Conservation (phyloP, 2,797 vertebrate genomes). For the Tinamus major region DNA sequence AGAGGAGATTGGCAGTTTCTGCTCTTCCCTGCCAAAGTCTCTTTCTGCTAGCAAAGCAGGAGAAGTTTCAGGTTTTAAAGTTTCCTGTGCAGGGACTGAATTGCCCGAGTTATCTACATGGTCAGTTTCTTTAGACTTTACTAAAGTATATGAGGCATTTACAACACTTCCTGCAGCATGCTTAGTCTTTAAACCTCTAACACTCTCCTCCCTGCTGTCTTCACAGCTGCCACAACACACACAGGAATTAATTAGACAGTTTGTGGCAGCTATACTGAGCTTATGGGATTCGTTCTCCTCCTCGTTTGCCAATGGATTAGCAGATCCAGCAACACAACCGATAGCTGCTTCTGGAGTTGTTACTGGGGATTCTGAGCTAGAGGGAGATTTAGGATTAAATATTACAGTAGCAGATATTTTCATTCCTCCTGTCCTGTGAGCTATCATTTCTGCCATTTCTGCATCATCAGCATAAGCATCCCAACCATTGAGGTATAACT, state of each 20-base stretch:
- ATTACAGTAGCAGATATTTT: constrained; percentile 97
- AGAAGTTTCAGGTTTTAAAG: constrained; percentile 68
- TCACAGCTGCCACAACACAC: constrained; percentile 95
- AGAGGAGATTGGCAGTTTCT: constrained; percentile 76
- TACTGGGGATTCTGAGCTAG: constrained; percentile 80
- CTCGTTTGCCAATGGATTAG: constrained; percentile 54
- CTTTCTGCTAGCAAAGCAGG: constrained; percentile 65
- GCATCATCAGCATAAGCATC: constrained; percentile 81
- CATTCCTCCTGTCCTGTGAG: constrained; percentile 96
- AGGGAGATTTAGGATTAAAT: constrained; percentile 93
- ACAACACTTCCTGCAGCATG: constrained; percentile 80
- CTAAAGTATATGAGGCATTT: constrained; percentile 83
- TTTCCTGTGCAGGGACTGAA: constrained; percentile 65
- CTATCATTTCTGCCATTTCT: constrained; percentile 91
- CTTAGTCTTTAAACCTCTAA: constrained; percentile 81
- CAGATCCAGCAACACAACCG: constrained; percentile 65
- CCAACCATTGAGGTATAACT: constrained; percentile 88
- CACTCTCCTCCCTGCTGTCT: constrained; percentile 85
- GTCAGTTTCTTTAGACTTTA: constrained; percentile 77
- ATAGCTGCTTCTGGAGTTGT: constrained; percentile 77
- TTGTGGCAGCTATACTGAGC: constrained; percentile 86
- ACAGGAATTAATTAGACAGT: constrained; percentile 94
- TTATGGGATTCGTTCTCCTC: constrained; percentile 68
- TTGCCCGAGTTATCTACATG: constrained; percentile 75
- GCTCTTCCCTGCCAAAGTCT: constrained; percentile 62